Evolutionary conservation across 2,888 invertebrate genomes (phyloP).

Genomic region (Xestia xanthographa): DNA sequence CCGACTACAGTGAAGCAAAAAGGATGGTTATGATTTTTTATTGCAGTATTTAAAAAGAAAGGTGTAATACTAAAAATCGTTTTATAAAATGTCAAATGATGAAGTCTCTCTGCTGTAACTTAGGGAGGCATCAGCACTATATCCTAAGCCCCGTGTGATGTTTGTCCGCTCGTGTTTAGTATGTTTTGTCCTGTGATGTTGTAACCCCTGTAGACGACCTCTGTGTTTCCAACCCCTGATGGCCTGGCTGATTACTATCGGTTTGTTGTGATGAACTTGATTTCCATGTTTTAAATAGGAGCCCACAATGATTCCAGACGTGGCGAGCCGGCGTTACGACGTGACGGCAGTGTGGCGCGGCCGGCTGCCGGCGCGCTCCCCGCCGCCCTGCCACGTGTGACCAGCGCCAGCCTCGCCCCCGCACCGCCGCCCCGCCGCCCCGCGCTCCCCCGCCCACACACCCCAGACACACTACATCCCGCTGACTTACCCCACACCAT

Average conservation of each 20-base stretch:
- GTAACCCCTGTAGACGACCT: slow-evolving; percentile 25
- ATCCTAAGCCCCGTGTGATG: slow-evolving; percentile 16
- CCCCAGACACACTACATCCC: slow-evolving; percentile 73
- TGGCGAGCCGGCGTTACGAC: slow-evolving; percentile 81
- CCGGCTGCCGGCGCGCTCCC: slow-evolving; percentile 83
- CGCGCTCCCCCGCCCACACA: slow-evolving; percentile 62
- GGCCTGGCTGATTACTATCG: slow-evolving; percentile 58
- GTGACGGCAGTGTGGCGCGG: slow-evolving; percentile 82
- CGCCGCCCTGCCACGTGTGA: slow-evolving; percentile 85
- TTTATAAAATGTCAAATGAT: neutral
- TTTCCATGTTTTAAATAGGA: slow-evolving; percentile 53
- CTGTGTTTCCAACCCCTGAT: slow-evolving; percentile 45
- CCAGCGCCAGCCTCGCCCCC: slow-evolving; percentile 58
- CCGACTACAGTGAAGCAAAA: neutral
- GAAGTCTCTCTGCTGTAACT: slow-evolving; percentile 43
- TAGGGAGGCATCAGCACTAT: slow-evolving; percentile 7
- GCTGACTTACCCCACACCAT: slow-evolving; percentile 60
- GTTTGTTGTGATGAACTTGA: slow-evolving; percentile 37
- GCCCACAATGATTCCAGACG: slow-evolving; percentile 76
- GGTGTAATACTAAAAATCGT: neutral
- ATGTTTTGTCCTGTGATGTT: slow-evolving; percentile 39
- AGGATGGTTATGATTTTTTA: neutral
- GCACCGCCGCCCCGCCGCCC: slow-evolving; percentile 45
- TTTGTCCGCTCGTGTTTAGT: slow-evolving; percentile 30
- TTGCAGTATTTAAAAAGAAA: neutral